Evolutionary conservation across 2,888 invertebrate genomes (phyloP), one percentile per base, ranked within the genome.

Genomic region (Meiosimyza platycephala): DNA sequence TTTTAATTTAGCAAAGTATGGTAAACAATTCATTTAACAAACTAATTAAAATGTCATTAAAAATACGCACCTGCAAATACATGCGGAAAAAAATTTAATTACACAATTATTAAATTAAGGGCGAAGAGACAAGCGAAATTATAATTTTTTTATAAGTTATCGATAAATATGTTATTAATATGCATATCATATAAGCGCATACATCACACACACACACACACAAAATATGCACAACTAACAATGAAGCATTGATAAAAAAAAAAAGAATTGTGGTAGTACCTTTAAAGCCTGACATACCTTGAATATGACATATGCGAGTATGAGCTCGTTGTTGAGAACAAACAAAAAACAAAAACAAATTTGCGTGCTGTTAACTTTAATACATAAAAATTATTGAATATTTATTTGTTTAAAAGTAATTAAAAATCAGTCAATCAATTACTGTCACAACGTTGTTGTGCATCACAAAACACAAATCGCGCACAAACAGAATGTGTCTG

Each of bases 41-140:
- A 83, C 82, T 82, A 82, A 82, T 83, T 84, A 82, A 83, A 83
- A 80, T 76, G 78, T 77, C 78, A 84, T 83, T 80, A 63, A 62
- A 62, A 28, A 6, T 16, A 40, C 15, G 4, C 12, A 6, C 4
- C 18, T 15, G 28, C 4, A 13, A 59, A 59, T 28, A 59, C 28
- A 28, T 59, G 1, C n/a, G 55, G 33, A 40, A 62, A 62, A 62
- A 13, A 40, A 7, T 40, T 40, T 9, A 40, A 40, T 40, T 40
- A 4, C 40, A 6, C 40, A 40, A 6, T 6, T 40, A 40, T 40
- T 40, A 40, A 40, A 40, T 7, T 1, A 3, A 40, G 40, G 40
- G 1, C 40, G 40, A 40, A 40, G 9, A 40, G 9, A 7, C 9
- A 40, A 40, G 9, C 40, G 28, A 28, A 28, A 28, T 4, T 13